Percentiles rank a stretch among this genome's conserved stretches.
Conservation (phyloP, 2,888 invertebrate genomes). For the Eulithis prunata region DNA sequence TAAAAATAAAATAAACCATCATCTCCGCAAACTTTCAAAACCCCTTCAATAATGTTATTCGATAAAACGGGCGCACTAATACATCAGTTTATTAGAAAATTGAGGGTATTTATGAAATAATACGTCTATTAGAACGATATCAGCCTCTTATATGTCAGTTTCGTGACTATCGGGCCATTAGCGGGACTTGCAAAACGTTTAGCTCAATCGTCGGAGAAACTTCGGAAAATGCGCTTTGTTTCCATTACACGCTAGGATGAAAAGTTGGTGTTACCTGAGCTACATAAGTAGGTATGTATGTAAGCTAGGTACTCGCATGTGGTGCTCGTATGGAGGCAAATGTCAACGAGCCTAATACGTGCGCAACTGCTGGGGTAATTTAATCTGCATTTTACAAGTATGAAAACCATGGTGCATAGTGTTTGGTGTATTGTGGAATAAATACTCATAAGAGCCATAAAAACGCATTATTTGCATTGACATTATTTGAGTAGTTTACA, state of each 20-base stretch:
- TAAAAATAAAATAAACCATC: too few species aligned
- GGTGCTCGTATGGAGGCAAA: background rate
- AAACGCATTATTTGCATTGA: too few species aligned
- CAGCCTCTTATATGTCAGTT: slow-evolving; percentile 54
- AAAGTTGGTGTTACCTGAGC: slow-evolving; percentile 15
- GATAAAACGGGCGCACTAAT: slow-evolving; percentile 31
- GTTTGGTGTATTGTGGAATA: background rate
- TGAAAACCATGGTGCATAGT: background rate
- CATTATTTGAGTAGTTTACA: too few species aligned
- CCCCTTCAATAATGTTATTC: slow-evolving; percentile 17
- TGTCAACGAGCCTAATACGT: background rate
- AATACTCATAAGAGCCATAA: background rate
- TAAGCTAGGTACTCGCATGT: background rate
- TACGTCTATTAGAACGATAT: slow-evolving; percentile 53
- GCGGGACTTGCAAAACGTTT: slow-evolving; percentile 58
- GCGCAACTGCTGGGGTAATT: background rate
- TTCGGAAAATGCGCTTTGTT: slow-evolving; percentile 51
- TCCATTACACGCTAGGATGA: slow-evolving; percentile 32
- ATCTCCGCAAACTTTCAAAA: background rate
- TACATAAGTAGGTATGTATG: background rate
- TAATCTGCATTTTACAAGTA: background rate
- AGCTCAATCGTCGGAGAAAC: slow-evolving; percentile 53
- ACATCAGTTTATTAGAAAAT: slow-evolving; percentile 43
- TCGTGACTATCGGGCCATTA: slow-evolving; percentile 60
- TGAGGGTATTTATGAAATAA: slow-evolving; percentile 55